Evolutionary conservation across 2,888 invertebrate genomes (phyloP), one percentile per base, ranked within the genome.

Genomic region (Dascillus cervinus): DNA sequence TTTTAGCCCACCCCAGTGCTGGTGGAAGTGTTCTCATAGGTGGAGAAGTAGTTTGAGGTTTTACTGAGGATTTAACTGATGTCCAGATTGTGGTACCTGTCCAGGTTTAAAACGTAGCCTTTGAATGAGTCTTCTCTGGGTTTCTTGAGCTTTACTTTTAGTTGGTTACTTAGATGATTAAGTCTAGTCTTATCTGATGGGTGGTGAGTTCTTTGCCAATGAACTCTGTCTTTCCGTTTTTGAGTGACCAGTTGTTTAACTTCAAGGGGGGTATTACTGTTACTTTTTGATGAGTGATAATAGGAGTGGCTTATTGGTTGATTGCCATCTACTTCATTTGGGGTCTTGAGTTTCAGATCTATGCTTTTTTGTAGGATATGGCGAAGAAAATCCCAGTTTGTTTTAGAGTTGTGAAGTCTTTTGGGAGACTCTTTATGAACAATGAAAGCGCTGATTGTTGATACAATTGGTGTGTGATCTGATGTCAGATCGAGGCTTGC

Each of bases 81-180:
- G 9, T 23, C 30, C 30, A 30, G 22, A 32, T 32, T 11, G 25
- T 26, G 13, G 13, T 32, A 20, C 13, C 26, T 22, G 14, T 13
- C 15, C n/a, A 30, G n/a, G 15, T 30, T 30, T 15, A 9, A 9
- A 4, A 23, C 11, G 11, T 30, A 30, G 13, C 9, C 14, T 30
- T 30, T 22, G 15, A 11, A 23, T 15, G 23, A 30, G 14, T 22
- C 9, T n/a, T 22, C 17, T n/a, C 32, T 12, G 10, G 22, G 8
- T 19, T 26, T 22, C 19, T 20, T 26, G 12, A 32, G 21, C 19
- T 25, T 32, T 10, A 23, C 4, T 32, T 32, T 32, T 21, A 32
- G 11, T 13, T 20, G 17, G 6, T 26, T 32, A 9, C 13, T 19
- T 26, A 32, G 13, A 5, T 32, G 19, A n/a, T 20, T 32, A 12